phyloP scores from a whole-genome alignment of 2,797 vertebrate species.

The Karalla daura region DNA sequence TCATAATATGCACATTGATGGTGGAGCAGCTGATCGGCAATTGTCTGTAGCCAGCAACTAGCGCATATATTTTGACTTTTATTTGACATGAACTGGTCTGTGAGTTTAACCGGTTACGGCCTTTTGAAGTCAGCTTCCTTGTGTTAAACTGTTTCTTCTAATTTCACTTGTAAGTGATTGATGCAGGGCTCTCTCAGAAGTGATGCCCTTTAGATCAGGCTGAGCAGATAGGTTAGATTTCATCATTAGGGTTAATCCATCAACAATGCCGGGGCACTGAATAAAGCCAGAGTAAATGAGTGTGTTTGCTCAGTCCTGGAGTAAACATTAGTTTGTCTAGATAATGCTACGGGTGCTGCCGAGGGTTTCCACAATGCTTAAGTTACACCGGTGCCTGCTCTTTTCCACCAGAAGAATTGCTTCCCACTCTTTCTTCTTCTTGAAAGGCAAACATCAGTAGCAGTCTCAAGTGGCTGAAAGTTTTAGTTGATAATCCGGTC shows the following conservation, averaged over 20 bases:
- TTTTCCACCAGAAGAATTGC: conserved; percentile 66
- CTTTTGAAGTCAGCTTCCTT: background rate
- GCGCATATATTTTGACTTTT: conserved; percentile 8
- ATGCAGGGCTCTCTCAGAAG: conserved; percentile 50
- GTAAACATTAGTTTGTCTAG: conserved; percentile 86
- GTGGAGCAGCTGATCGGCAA: conserved; percentile 55
- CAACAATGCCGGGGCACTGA: conserved; percentile 73
- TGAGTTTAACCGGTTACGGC: conserved; percentile 12
- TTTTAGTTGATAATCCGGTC: conserved; percentile 78
- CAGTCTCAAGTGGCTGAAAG: conserved; percentile 82
- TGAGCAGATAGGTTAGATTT: conserved; percentile 70
- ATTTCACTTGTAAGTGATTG: conserved; percentile 63
- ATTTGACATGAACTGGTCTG: background rate
- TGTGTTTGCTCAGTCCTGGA: conserved; percentile 75
- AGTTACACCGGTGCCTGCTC: conserved; percentile 71
- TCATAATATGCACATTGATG: conserved; percentile 56
- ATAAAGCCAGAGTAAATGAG: conserved; percentile 73
- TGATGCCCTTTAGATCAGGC: conserved; percentile 64
- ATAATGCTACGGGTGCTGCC: conserved; percentile 73
- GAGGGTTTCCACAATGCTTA: conserved; percentile 77
- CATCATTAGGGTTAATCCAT: conserved; percentile 78
- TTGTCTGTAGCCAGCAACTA: conserved; percentile 7
- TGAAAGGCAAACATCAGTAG: conserved; percentile 82
- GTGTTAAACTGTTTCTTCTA: conserved; percentile 14
- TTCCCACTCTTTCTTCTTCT: conserved; percentile 76